Conservation (phyloP, 2,888 invertebrate species). For the Chrysina gloriosa region DNA sequence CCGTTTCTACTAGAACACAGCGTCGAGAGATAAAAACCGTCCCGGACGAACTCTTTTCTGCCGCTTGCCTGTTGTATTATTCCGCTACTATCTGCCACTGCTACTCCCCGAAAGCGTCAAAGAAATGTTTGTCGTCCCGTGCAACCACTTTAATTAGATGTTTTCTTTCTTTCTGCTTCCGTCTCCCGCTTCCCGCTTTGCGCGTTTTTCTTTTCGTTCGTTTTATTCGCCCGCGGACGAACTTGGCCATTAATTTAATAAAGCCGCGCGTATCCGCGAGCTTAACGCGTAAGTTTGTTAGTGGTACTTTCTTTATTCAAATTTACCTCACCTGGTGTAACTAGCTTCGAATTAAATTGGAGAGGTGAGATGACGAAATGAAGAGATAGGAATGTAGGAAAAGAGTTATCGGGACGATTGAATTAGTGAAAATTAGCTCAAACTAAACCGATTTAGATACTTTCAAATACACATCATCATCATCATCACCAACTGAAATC, state of each 20-base stretch:
- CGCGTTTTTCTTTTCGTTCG: not conserved
- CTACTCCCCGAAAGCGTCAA: slow-evolving; percentile 12
- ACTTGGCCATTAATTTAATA: slow-evolving; percentile 10
- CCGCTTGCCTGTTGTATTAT: slow-evolving; percentile 28
- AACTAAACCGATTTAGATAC: no score
- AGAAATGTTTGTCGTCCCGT: slow-evolving; percentile 25
- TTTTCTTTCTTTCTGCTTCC: slow-evolving; percentile 16
- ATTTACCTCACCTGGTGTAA: no score
- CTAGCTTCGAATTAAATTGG: no score
- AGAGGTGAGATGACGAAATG: no score
- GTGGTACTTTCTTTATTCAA: no score
- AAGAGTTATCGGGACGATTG: no score
- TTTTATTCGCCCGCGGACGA: not conserved
- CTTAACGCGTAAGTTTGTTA: no score
- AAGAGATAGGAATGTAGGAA: no score
- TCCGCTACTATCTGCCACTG: slow-evolving; percentile 16
- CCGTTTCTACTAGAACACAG: not conserved
- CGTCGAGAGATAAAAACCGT: slow-evolving; percentile 14
- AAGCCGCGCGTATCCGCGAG: no score
- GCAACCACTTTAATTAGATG: slow-evolving; percentile 35
- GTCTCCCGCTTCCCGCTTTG: not conserved
- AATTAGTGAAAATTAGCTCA: no score
- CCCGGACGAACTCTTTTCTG: slow-evolving; percentile 11
- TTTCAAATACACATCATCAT: no score
- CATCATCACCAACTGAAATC: no score